Evolutionary conservation across 2,888 invertebrate species (phyloP).

Genomic region (Cataglyphis cursor): DNA sequence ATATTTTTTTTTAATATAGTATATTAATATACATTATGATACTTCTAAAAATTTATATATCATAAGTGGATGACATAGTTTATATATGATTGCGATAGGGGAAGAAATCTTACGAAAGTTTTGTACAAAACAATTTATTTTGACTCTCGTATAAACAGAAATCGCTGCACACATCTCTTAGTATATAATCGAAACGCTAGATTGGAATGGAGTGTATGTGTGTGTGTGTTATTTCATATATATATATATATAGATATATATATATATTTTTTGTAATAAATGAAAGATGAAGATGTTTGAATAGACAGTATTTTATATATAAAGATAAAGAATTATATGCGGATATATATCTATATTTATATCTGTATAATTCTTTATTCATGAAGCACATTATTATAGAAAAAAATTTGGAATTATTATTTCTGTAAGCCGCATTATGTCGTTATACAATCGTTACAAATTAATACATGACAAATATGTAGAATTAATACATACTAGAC

Average conservation of each 20-base stretch:
- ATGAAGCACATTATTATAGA: conserved; percentile 56
- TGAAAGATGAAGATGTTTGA: not conserved
- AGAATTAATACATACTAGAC: conserved; percentile 62
- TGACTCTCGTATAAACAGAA: conserved; percentile 66
- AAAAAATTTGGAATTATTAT: conserved; percentile 68
- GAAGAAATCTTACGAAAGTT: conserved; percentile 27
- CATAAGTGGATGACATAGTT: not conserved
- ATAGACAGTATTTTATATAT: not conserved
- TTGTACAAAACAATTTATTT: conserved; percentile 75
- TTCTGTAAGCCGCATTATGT: conserved; percentile 57
- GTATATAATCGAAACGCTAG: conserved; percentile 51
- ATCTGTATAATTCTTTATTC: conserved; percentile 33
- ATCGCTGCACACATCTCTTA: conserved; percentile 53
- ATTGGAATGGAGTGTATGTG: conserved; percentile 70
- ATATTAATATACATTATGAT: not conserved
- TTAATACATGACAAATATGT: conserved; percentile 64
- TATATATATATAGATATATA: not conserved
- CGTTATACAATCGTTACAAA: conserved; percentile 63
- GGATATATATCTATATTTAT: not conserved
- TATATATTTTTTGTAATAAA: not conserved
- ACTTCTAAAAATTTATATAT: not conserved
- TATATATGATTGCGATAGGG: not conserved
- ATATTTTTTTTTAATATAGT: not conserved
- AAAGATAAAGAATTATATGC: not conserved
- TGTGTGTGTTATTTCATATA: conserved; percentile 24